These are phyloP conservation scores for Arvicanthis niloticus DNA, from an alignment of 2,113 vertebrate species.

Conservation along the genomic window DNA sequence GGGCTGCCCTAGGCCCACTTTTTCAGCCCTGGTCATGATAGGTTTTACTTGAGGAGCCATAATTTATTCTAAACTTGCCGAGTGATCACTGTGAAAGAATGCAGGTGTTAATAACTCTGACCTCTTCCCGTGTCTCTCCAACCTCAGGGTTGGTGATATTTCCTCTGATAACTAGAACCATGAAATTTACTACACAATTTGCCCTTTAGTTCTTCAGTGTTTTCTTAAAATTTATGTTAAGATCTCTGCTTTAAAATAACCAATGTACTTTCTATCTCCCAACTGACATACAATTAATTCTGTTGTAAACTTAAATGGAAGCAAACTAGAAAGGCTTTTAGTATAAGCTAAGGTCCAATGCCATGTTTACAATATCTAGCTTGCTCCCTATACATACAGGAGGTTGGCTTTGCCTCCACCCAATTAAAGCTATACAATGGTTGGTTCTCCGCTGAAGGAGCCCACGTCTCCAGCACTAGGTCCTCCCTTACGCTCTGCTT, in stretches of 20 bases:
- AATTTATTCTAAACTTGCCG: background rate
- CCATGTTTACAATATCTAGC: slow-evolving; percentile 4
- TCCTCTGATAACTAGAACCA: background rate
- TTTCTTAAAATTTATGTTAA: slow-evolving; percentile 1
- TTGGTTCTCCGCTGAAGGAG: background rate
- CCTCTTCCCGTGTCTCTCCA: background rate
- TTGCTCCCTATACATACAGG: background rate
- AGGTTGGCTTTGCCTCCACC: background rate
- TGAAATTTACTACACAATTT: background rate
- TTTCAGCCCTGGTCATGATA: background rate
- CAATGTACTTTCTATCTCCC: background rate
- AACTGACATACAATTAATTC: background rate
- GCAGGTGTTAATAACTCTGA: background rate
- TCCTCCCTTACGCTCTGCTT: background rate
- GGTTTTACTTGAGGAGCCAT: background rate
- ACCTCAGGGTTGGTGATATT: background rate
- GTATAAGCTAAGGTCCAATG: background rate
- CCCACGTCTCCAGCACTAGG: background rate
- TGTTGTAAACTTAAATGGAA: slow-evolving; percentile 52
- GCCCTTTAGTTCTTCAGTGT: background rate
- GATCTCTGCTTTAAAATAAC: slow-evolving; percentile 47
- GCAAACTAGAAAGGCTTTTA: slow-evolving; percentile 33
- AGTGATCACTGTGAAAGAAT: background rate
- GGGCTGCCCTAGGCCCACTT: background rate
- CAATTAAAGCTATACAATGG: background rate